Evolutionary conservation across 2,113 vertebrate species (phyloP), one percentile per base, ranked within the genome.

Genomic region (Bungarus multicinctus): DNA sequence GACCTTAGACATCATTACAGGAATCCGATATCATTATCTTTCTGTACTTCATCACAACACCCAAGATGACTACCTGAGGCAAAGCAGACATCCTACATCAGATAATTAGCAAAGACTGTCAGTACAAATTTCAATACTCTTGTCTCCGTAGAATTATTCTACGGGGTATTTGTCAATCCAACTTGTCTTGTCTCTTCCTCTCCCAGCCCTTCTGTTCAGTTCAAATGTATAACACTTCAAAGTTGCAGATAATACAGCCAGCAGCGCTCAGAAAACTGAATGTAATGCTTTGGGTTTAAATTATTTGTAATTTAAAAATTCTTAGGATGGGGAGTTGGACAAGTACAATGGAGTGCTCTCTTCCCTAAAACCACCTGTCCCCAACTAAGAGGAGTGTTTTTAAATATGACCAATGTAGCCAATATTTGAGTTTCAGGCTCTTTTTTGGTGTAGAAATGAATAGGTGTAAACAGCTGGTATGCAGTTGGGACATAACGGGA

Each of bases 1-100:
- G 94, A 91, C 91, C 58, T 89, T 85, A 94, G 93, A 94, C 95
- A 94, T 3, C 90, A 96, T 55, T 95, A 92, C 94, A 97, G 96
- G 96, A 97, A 97, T 93, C 92, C 92, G 96, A 94, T 95, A 94
- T 27, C 91, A 89, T 96, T 96, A 94, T 96, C 93, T 95, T 94
- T 93, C 74, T 64, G 86, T 5, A 57, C 93, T 87, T 96, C 96
- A 91, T 96, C 94, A 90, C 94, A 97, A 92, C 93, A 93, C 27
- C 90, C 91, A 88, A 85, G 91, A 93, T 27, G 55, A 92, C 95
- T 96, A 97, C 95, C 96, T 96, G 95, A 47, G 95, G 90, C 94
- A 94, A 89, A 94, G 22, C 91, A 95, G 94, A 91, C 74, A 88
- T 91, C 94, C 91, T n/a, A 47, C 94, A 96, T 94, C 94, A 97